Conservation (phyloP, 2,888 invertebrate species). For the Oligia latruncula region DNA sequence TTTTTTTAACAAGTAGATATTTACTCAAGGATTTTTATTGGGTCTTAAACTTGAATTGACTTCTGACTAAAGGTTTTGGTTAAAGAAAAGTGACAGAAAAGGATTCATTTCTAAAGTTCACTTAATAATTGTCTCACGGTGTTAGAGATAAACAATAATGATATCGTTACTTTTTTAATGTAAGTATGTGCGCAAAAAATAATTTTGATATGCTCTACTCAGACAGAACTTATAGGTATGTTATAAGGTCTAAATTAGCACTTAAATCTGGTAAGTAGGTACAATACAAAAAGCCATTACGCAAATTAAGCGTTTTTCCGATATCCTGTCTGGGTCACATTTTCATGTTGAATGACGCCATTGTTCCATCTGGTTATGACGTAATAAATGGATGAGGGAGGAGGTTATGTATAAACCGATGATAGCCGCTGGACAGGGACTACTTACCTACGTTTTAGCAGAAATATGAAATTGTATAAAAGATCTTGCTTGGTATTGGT, state of each 20-base stretch:
- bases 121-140: background rate
- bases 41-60: no score
- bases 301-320: constrained; percentile 28
- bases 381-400: constrained; percentile 22
- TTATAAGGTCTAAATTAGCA: background rate
- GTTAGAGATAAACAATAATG: background rate
- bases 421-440: background rate
- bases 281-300: constrained; percentile 6
- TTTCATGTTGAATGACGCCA: constrained; percentile 29
- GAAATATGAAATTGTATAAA: background rate
- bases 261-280: background rate
- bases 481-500: background rate
- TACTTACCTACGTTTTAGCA: constrained; percentile 2
- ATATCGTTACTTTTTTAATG: no score
- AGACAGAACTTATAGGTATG: background rate
- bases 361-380: constrained; percentile 41
- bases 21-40: background rate
- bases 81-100: background rate
- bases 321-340: constrained; percentile 33
- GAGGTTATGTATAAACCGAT: constrained; percentile 1
- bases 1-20: background rate
- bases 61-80: background rate
- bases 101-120: background rate
- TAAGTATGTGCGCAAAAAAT: no score
- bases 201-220: background rate